These are phyloP conservation scores for Ephydatia muelleri DNA, from an alignment of 37 sponge, comb jelly and placozoan genomes.

Conservation along the genomic window DNA sequence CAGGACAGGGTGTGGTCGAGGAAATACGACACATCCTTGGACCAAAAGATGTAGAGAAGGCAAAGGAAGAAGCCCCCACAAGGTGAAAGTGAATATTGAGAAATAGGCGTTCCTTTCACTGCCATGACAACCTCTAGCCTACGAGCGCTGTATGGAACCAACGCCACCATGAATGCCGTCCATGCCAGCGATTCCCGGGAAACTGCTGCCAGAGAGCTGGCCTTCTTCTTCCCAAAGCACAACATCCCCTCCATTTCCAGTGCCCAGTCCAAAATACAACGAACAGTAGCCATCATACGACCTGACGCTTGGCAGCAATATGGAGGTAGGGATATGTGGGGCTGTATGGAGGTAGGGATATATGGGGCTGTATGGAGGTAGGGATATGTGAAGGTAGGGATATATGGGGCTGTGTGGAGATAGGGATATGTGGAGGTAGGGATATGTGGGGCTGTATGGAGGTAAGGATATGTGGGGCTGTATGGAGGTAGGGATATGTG, in stretches of 20 bases:
- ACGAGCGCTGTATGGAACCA: constrained; percentile 88
- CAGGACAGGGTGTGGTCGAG: constrained; percentile 82
- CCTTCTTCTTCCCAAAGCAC: constrained; percentile 96
- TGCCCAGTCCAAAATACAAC: constrained; percentile 80
- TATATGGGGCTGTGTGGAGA: too few species aligned
- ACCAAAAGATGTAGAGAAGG: constrained; percentile 84
- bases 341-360: not conserved
- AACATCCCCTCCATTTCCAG: constrained; percentile 78
- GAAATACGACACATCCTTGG: constrained; percentile 82
- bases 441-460: too few species aligned
- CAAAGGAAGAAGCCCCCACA: constrained; percentile 85
- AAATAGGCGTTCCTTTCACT: not conserved
- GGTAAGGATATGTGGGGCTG: too few species aligned
- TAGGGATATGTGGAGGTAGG: too few species aligned
- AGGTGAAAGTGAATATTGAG: constrained; percentile 39
- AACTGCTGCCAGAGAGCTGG: constrained; percentile 94
- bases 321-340: constrained; percentile 58
- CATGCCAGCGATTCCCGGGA: constrained; percentile 91
- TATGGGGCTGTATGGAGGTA: too few species aligned
- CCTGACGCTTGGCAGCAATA: constrained; percentile 82
- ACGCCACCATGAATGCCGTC: constrained; percentile 86
- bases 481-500: too few species aligned
- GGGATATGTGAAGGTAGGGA: too few species aligned
- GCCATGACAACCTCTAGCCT: constrained; percentile 44
- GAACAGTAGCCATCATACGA: constrained; percentile 94